A percentile compares a stretch with the other conserved stretches of the same genome.
Evolutionary conservation across 2,113 vertebrate genomes (phyloP).

Genomic region (Dicaeum eximium): DNA sequence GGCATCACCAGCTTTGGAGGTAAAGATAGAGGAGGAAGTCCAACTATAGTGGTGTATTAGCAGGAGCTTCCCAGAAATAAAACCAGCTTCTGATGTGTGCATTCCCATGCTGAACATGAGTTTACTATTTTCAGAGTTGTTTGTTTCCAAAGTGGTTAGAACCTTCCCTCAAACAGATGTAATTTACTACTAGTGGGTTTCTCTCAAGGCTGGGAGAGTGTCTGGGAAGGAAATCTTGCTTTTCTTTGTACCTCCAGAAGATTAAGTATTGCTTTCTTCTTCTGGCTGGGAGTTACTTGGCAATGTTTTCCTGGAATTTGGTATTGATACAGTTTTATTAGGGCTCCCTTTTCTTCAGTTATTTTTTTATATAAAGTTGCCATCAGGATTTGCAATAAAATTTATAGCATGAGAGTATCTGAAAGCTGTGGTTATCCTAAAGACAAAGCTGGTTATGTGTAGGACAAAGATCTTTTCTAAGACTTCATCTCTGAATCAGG

Average conservation of each 20-base stretch:
- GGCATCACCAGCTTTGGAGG: neutral
- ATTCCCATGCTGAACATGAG: neutral
- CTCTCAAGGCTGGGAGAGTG: neutral
- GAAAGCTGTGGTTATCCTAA: neutral
- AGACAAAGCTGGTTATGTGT: neutral
- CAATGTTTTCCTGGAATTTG: neutral
- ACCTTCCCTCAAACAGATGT: neutral
- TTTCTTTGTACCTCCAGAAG: neutral
- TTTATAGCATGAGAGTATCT: neutral
- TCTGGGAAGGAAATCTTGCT: neutral
- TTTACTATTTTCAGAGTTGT: slow-evolving; percentile 7
- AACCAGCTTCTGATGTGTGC: neutral
- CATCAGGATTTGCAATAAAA: neutral
- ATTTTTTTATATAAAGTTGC: neutral
- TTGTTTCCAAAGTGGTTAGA: slow-evolving; percentile 23
- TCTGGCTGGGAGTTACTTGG: neutral
- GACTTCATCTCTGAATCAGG: neutral
- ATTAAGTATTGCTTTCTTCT: slow-evolving; percentile 1
- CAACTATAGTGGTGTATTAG: neutral
- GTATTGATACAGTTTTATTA: slow-evolving; percentile 1
- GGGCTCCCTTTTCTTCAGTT: neutral
- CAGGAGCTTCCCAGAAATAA: slow-evolving; percentile 1
- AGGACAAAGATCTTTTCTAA: neutral
- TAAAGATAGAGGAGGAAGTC: neutral
- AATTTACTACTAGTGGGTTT: neutral